These are phyloP conservation scores for Pristionchus fissidentatus DNA, from an alignment of 2,888 invertebrate genomes.

Conservation along the genomic window DNA sequence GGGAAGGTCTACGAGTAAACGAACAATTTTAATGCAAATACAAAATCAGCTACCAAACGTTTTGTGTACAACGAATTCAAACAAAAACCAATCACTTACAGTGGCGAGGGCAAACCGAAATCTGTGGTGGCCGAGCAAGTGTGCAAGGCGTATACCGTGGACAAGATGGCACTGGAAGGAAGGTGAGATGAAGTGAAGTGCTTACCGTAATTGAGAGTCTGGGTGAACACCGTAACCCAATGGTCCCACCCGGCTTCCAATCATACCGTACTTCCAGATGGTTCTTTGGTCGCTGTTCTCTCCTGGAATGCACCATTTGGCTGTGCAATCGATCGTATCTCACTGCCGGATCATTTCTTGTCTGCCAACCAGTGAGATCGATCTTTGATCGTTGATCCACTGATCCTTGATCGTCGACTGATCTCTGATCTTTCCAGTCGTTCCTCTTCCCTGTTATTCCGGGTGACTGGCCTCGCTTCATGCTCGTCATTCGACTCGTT, in stretches of 20 bases:
- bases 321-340: conserved; percentile 43
- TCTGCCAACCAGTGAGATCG: conserved; percentile 34
- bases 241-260: no score
- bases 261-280: conserved; percentile 27
- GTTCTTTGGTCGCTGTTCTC: conserved; percentile 46
- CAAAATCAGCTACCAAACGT: no score
- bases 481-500: conserved; percentile 30
- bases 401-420: not conserved
- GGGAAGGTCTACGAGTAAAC: no score
- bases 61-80: no score
- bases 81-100: conserved; percentile 24
- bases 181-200: conserved; percentile 30
- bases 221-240: no score
- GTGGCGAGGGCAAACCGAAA: conserved; percentile 27
- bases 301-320: conserved; percentile 38
- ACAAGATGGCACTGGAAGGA: conserved; percentile 28
- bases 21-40: no score
- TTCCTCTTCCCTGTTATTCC: conserved; percentile 30
- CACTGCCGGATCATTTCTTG: conserved; percentile 16
- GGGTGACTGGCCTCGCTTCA: conserved; percentile 26
- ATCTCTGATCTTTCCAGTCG: conserved; percentile 10
- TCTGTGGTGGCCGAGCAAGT: not conserved
- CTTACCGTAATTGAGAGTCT: no score
- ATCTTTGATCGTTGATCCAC: not conserved
- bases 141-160: conserved; percentile 1